Evolutionary conservation across 2,888 invertebrate species (phyloP), one percentile per base, ranked within the genome.

Genomic region (Tenthredo livida): DNA sequence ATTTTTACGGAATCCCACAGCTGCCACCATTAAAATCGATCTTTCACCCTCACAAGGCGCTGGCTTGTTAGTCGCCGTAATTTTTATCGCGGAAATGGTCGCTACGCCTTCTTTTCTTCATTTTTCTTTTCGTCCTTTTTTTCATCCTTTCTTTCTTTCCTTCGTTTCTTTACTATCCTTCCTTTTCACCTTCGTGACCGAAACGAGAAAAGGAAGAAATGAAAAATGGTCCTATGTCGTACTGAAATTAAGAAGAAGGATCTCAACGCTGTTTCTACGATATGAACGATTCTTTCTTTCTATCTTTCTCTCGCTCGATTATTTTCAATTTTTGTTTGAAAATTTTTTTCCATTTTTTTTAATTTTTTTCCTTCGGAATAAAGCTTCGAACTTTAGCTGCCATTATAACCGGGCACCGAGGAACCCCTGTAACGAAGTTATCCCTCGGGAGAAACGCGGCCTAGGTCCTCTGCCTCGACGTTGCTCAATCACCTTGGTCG

Each of bases 401-500:
- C 61, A 40, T 78, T 78, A 58, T 61, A 80, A 80, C 58, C 58
- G 61, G 40, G 80, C 33, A 80, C 40, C 61, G 80, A 50, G 40
- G 61, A 61, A 80, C 40, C 80, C 61, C 40, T 58, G 58, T 80
- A 80, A 80, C 80, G 80, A 80, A 80, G 61, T 61, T 58, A 80
- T 80, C 80, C 61, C 78, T 80, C n/a, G 80, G 80, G 77, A 77
- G 29, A 77, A 15, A 50, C 43, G 67, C 83, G 58, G 61, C 83
- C 67, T 67, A 67, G 37, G 83, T 40, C 47, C 47, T n/a, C 47
- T 77, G 1, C 21, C 61, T 61, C 80, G 58, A 61, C 61, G 58
- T 61, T 80, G 61, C 40, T 80, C 80, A 80, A 80, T 80, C 78
- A 80, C 78, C 78, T 80, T 61, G 58, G 61, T 80, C 61, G 78